Evolutionary conservation across 2,888 invertebrate genomes (phyloP).

Genomic region (Caenorhabditis sp.): DNA sequence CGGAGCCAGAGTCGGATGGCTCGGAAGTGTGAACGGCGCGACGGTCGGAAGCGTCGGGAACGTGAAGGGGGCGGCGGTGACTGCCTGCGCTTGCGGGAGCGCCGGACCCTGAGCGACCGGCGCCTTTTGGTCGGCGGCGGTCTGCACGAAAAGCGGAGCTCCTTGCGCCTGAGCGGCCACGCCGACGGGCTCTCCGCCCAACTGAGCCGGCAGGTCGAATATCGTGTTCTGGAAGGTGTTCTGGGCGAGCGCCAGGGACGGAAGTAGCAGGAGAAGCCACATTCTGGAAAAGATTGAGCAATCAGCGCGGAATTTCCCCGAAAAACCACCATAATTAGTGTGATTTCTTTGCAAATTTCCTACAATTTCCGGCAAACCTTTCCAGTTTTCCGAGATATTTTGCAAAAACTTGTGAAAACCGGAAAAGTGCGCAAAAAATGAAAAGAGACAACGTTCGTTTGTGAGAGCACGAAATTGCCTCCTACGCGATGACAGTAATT

Average conservation of each 20-base stretch:
- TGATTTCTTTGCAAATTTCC: no score
- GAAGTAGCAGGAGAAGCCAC: constrained; percentile 2
- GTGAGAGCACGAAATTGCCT: no score
- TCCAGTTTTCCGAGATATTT: no score
- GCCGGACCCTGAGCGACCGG: constrained; percentile 14
- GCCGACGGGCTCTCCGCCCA: constrained; percentile 45
- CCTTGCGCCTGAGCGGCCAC: constrained; percentile 52
- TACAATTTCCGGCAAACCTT: no score
- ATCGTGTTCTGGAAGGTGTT: constrained; percentile 55
- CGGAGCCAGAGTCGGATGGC: constrained; percentile 52
- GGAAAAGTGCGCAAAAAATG: no score
- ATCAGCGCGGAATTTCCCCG: no score
- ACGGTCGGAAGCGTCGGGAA: constrained; percentile 48
- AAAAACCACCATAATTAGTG: not conserved
- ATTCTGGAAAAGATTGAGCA: not conserved
- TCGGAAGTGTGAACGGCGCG: constrained; percentile 59
- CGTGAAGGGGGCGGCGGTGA: constrained; percentile 44
- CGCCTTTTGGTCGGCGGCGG: constrained; percentile 20
- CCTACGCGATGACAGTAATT: no score
- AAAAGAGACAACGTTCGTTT: no score
- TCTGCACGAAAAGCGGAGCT: constrained; percentile 41
- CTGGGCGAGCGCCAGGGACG: constrained; percentile 14
- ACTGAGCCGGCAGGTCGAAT: constrained; percentile 55
- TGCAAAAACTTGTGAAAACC: no score
- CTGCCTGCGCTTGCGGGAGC: constrained; percentile 12